Base-by-base conservation (phyloP, 1,140 invertebrate genomes). In the Pygmarrhopalites habei region DNA sequence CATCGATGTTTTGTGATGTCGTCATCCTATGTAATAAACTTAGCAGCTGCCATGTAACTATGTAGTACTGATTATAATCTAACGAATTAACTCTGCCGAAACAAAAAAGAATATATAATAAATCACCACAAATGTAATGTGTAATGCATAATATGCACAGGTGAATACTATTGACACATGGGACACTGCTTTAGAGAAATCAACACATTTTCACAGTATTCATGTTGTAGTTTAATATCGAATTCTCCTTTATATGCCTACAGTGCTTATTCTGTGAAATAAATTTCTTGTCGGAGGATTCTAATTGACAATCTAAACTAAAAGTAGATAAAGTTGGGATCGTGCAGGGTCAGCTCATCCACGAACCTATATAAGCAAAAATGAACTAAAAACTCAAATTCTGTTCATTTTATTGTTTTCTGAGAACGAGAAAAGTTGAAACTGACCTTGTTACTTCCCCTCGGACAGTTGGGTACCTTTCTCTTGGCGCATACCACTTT, bases 391-490 rank as follows among this genome's bases (percentile, higher is more conserved):
- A 57, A 35, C 58, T 47, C 17, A 21, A 15, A 17, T 17, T 17
- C 14, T 21, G 14, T 26, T 52, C 17, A 14, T 62, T 14, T 4
- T 2, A 17, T 28, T 17, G 15, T 25, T 46, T 44, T 26, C 41
- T n/a, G n/a, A n/a, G n/a, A 32, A 26, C 35, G 2, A 30, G 23
- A 35, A 14, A 41, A 26, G 21, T 46, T 17, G 30, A 44, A 25
- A 35, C 30, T 58, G 51, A 68, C 64, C 46, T 66, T 49, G 67
- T 69, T 19, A 69, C 60, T 46, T 69, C 67, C n/a, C 57, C 58
- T 2, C 64, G 47, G 15, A 66, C 62, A 55, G 51, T n/a, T 17
- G 64, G 67, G 46, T 47, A 62, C 15, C 62, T 19, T 39, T 64
- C 58, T 19, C 53, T n/a, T 7, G 65, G 29, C 15, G n/a, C n/a